Evolutionary conservation across 2,888 invertebrate species (phyloP).

Genomic region (Xylocampa areola): DNA sequence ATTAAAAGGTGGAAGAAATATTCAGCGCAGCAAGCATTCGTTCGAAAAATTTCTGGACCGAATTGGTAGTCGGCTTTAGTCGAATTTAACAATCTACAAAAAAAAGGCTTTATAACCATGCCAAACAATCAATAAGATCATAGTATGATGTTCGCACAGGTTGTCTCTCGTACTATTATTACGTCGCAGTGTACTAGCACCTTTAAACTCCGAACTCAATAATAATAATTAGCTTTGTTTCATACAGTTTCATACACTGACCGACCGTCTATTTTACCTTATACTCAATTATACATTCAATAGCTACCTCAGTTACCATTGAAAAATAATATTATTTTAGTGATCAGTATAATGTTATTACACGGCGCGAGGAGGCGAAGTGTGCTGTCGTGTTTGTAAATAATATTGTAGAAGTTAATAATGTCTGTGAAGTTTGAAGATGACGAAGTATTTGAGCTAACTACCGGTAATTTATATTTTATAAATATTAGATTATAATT

Average conservation of each 20-base stretch:
- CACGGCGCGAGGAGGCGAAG: background rate
- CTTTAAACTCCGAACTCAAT: slow-evolving; percentile 33
- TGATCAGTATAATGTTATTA: slow-evolving; percentile 2
- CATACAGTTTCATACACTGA: slow-evolving; percentile 43
- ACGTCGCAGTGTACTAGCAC: slow-evolving; percentile 32
- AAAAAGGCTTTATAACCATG: too few species aligned
- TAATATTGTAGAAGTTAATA: slow-evolving; percentile 13
- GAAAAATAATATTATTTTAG: slow-evolving; percentile 15
- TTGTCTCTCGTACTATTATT: too few species aligned
- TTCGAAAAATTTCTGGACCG: too few species aligned
- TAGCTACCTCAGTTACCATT: slow-evolving; percentile 22
- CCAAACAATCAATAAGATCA: too few species aligned
- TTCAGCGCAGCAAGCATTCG: too few species aligned
- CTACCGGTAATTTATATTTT: slow-evolving; percentile 25
- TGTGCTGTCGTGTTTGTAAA: slow-evolving; percentile 4
- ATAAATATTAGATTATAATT: too few species aligned
- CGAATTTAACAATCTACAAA: too few species aligned
- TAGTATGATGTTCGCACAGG: too few species aligned
- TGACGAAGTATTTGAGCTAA: slow-evolving; percentile 44
- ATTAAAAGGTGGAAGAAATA: too few species aligned
- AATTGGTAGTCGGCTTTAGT: too few species aligned
- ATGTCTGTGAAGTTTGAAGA: slow-evolving; percentile 38
- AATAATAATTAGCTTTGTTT: slow-evolving; percentile 42
- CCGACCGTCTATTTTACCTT: slow-evolving; percentile 34
- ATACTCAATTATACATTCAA: slow-evolving; percentile 22